phyloP scores from a whole-genome alignment of 2,797 vertebrate species.

The Alfaro cultratus region DNA sequence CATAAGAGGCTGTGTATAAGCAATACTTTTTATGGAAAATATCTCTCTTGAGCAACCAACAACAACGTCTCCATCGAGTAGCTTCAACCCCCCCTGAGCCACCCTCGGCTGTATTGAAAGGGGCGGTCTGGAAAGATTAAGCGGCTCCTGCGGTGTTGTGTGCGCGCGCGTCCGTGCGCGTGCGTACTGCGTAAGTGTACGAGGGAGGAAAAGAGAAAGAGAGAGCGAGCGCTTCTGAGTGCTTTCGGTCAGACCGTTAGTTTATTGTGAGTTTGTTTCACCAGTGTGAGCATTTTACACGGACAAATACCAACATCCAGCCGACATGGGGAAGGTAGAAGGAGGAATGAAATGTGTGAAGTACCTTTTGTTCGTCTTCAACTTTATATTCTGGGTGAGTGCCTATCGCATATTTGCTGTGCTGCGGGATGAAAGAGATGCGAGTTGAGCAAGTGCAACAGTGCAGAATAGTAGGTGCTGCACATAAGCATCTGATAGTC shows the following conservation, averaged over 20 bases:
- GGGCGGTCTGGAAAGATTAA: slow-evolving; percentile 81
- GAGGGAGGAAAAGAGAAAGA: slow-evolving; percentile 15
- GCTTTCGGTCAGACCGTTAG: slow-evolving; percentile 44
- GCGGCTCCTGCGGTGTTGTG: slow-evolving; percentile 65
- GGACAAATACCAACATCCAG: slow-evolving; percentile 23
- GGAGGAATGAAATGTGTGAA: slow-evolving; percentile 93
- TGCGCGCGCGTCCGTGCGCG: slow-evolving; percentile 2
- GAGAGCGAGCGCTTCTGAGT: slow-evolving; percentile 37
- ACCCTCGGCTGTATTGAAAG: slow-evolving; percentile 66
- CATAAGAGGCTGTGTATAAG: background rate
- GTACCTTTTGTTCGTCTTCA: slow-evolving; percentile 93
- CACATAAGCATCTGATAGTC: slow-evolving; percentile 4
- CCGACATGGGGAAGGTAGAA: slow-evolving; percentile 87
- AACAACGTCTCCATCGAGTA: slow-evolving; percentile 29
- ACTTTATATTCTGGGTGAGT: slow-evolving; percentile 97
- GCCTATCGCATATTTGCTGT: background rate
- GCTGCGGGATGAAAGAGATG: slow-evolving; percentile 19
- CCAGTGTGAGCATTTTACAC: slow-evolving; percentile 4
- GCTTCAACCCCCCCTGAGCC: slow-evolving; percentile 59
- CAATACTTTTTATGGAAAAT: background rate
- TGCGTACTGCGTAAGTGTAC: background rate
- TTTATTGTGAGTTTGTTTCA: slow-evolving; percentile 37
- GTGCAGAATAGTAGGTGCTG: background rate
- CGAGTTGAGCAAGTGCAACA: slow-evolving; percentile 63
- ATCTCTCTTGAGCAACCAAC: background rate